Base-by-base conservation (phyloP, 2,888 invertebrate species). In the Ectemnius cavifrons region DNA sequence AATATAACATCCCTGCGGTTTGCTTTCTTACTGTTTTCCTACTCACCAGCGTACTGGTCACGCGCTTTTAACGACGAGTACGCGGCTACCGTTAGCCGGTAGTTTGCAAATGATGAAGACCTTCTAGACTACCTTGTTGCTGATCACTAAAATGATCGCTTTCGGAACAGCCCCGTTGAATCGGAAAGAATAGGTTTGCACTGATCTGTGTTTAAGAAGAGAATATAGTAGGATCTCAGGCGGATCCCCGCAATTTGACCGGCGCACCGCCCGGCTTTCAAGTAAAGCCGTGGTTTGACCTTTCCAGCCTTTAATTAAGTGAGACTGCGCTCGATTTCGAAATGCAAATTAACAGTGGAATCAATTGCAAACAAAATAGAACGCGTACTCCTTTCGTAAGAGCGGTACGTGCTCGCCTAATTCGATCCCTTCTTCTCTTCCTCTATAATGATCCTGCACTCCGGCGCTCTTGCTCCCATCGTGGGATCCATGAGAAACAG, bases 1-100 rank as follows among this genome's bases (percentile, higher is more conserved):
- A 49, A 67, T 75, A 75, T 71, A 71, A 27, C 64, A 45, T 58
- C n/a, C 62, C 14, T 16, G 60, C 56, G n/a, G 16, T 60, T 59
- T 66, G 45, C 18, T 57, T 63, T 64, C 23, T 56, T 63, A 45
- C 37, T 59, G 4, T 6, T n/a, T 14, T 61, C 18, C 47, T 6
- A 47, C n/a, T 14, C 56, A 49, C 46, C 49, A 63, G 27, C 20
- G 20, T 56, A 23, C 27, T 16, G 59, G 56, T 47, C 18, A 27
- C 63, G 58, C 49, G 61, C 23, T 66, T 77, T 75, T 71, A 71
- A 63, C 64, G 47, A 20, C 63, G 20, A 37, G 8, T 37, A 37
- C 37, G 37, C 37, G 37, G 37, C 37, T 37, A 37, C 37, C 37
- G 37, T 37, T 37, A 37, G 37, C 37, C 37, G 37, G 37, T 37